These are phyloP conservation scores for Pyralis farinalis DNA, from an alignment of 2,888 invertebrate species.

Conservation along the genomic window DNA sequence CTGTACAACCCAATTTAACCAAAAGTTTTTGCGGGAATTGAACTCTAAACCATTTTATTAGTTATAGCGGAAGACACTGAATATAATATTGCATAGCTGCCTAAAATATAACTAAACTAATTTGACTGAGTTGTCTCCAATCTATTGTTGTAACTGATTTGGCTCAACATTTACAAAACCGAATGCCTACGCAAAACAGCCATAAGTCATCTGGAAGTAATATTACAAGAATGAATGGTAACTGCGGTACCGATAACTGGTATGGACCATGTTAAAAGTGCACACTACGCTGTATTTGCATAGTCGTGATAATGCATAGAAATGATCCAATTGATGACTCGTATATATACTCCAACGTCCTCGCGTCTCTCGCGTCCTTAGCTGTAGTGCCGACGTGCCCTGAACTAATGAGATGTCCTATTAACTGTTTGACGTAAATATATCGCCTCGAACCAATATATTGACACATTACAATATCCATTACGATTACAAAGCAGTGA, in stretches of 20 bases:
- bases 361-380: conserved; percentile 60
- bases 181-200: background rate
- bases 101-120: no score
- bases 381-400: conserved; percentile 57
- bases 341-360: conserved; percentile 34
- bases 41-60: no score
- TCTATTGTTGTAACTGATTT: no score
- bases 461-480: background rate
- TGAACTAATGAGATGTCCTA: conserved; percentile 68
- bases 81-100: no score
- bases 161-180: no score
- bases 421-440: conserved; percentile 66
- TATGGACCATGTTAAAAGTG: conserved; percentile 41
- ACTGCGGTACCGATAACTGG: conserved; percentile 41
- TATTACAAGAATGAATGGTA: conserved; percentile 30
- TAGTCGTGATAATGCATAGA: conserved; percentile 51
- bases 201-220: conserved; percentile 22
- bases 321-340: conserved; percentile 41
- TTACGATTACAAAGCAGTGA: background rate
- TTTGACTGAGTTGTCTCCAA: no score
- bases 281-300: conserved; percentile 46
- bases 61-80: no score
- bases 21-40: no score
- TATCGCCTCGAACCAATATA: conserved; percentile 35
- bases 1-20: no score